Conservation (phyloP, 2,113 vertebrate species). For the Oncorhynchus nerka region DNA sequence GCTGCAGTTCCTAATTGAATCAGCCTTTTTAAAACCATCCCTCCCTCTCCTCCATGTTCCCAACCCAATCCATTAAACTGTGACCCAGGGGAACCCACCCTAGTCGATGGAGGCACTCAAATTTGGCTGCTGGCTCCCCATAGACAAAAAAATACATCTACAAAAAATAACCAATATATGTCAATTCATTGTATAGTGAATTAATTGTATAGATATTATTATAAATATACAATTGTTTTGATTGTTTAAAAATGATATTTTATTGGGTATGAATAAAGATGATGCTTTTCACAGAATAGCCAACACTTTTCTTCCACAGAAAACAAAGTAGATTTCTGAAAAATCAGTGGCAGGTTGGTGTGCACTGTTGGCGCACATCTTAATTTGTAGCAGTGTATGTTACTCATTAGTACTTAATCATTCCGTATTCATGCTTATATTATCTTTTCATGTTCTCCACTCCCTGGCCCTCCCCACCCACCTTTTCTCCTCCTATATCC, state of each 20-base stretch:
- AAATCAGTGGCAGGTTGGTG: no score
- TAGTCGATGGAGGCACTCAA: constrained; percentile 6
- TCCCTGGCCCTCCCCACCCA: background rate
- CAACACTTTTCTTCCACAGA: background rate
- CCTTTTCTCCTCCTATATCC: background rate
- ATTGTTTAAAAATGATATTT: background rate
- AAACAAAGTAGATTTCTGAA: no score
- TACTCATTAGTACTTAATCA: background rate
- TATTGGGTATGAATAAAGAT: background rate
- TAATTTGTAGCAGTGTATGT: no score
- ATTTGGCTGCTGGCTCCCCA: background rate
- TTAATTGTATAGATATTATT: background rate
- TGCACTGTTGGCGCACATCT: no score
- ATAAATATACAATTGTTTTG: background rate
- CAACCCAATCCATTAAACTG: background rate
- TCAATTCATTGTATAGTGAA: background rate
- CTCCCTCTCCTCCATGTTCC: constrained; percentile 2
- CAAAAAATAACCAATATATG: background rate
- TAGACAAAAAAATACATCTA: background rate
- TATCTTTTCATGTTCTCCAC: background rate
- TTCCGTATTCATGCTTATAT: background rate
- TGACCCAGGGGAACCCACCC: constrained; percentile 2
- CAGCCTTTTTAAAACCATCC: constrained; percentile 3
- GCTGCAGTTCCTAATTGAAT: constrained; percentile 34
- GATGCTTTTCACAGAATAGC: background rate